phyloP scores from a whole-genome alignment of 2,888 invertebrate genomes.

The Polyploca ridens region DNA sequence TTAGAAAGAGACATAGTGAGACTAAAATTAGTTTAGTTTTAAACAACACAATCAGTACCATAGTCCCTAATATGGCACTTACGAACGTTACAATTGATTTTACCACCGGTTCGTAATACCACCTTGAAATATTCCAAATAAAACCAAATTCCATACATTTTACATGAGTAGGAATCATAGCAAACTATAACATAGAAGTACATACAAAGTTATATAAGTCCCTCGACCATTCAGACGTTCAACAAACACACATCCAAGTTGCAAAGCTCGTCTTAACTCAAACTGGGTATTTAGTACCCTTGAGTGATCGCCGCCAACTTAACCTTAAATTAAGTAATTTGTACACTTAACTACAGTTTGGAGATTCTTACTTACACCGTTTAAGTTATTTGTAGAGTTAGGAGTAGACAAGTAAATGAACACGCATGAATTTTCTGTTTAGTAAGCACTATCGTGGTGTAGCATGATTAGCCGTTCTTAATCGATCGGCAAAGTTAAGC shows the following conservation, averaged over 20 bases:
- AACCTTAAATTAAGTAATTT: constrained; percentile 84
- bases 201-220: not conserved
- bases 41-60: no score
- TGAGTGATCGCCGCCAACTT: constrained; percentile 77
- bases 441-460: no score
- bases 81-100: no score
- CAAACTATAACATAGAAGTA: not conserved
- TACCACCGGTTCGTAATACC: no score
- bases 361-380: constrained; percentile 76
- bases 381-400: constrained; percentile 60
- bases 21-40: no score
- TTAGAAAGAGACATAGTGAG: no score
- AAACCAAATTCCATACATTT: no score
- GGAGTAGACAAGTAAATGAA: constrained; percentile 34
- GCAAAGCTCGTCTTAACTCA: constrained; percentile 16
- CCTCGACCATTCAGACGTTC: not conserved
- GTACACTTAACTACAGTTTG: constrained; percentile 84
- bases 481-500: no score
- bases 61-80: no score
- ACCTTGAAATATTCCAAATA: no score
- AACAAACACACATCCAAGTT: constrained; percentile 7
- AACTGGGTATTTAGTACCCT: constrained; percentile 49
- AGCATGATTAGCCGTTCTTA: no score
- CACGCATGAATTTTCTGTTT: not conserved
- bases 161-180: not conserved